Percentiles rank a stretch among this genome's conserved stretches.
These are phyloP conservation scores for Papilio demoleus DNA, from an alignment of 2,888 invertebrate species.

Conservation along the genomic window DNA sequence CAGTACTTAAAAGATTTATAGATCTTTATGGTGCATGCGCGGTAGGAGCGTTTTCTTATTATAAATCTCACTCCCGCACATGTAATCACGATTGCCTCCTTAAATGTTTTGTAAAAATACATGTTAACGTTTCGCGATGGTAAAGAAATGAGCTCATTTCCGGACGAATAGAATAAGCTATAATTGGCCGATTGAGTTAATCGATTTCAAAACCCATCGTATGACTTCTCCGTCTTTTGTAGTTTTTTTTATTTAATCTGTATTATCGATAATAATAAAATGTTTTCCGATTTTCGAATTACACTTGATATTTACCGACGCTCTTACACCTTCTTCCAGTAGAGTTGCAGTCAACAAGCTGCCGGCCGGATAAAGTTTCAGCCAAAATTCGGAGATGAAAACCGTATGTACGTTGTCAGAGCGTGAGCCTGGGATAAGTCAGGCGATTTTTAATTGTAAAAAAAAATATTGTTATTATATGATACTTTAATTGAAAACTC, in stretches of 20 bases:
- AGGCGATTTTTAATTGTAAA: no score
- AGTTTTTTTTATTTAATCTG: neutral
- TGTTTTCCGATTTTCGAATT: no score
- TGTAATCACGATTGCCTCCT: conserved; percentile 75
- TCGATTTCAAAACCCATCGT: conserved; percentile 55
- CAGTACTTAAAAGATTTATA: conserved; percentile 82
- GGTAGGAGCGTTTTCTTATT: conserved; percentile 83
- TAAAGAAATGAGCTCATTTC: conserved; percentile 51
- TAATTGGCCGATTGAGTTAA: conserved; percentile 73
- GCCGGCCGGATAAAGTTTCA: no score
- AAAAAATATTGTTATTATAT: no score
- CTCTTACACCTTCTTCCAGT: no score
- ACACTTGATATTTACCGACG: no score
- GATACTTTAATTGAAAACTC: no score
- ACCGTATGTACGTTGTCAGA: no score
- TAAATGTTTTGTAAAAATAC: conserved; percentile 73
- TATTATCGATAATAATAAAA: neutral
- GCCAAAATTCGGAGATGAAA: no score
- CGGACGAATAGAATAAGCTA: conserved; percentile 59
- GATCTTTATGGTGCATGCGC: conserved; percentile 80
- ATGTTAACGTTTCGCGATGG: conserved; percentile 77
- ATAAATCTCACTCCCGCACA: conserved; percentile 81
- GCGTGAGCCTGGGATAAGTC: no score
- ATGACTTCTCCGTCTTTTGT: neutral
- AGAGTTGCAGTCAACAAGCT: no score